phyloP scores from a whole-genome alignment of 2,888 invertebrate species.

The Cheilosia scutellata region DNA sequence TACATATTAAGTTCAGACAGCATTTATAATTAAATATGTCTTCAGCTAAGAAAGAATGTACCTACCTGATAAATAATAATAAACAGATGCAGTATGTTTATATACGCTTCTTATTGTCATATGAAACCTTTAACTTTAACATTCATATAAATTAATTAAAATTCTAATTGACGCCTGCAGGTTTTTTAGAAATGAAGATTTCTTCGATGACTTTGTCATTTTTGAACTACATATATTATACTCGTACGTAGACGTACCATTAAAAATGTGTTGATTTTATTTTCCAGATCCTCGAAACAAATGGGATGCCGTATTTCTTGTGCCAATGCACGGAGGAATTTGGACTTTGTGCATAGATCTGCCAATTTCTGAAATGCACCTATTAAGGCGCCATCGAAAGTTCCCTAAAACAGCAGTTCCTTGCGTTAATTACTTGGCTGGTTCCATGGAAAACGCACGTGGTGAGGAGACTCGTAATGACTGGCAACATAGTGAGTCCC shows the following conservation, averaged over 20 bases:
- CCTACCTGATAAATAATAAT: no score
- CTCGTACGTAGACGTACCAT: no score
- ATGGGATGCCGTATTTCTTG: constrained; percentile 87
- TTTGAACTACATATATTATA: no score
- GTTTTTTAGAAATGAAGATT: no score
- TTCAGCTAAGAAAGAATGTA: no score
- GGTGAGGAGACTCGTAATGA: constrained; percentile 90
- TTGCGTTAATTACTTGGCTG: constrained; percentile 92
- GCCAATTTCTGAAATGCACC: constrained; percentile 90
- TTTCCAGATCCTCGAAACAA: constrained; percentile 84
- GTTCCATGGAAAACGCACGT: constrained; percentile 87
- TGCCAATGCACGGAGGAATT: constrained; percentile 95
- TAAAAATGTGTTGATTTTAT: not conserved
- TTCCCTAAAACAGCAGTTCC: constrained; percentile 85
- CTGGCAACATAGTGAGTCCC: constrained; percentile 91
- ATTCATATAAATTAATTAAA: no score
- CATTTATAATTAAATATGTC: no score
- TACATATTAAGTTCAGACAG: no score
- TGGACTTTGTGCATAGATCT: constrained; percentile 95
- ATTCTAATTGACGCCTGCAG: no score
- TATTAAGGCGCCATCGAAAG: constrained; percentile 83
- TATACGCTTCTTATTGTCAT: no score
- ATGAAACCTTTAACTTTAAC: no score
- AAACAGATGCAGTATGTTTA: no score
- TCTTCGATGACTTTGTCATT: not conserved